phyloP scores from a whole-genome alignment of 1,140 invertebrate species.

The Diploscapter pachys region DNA sequence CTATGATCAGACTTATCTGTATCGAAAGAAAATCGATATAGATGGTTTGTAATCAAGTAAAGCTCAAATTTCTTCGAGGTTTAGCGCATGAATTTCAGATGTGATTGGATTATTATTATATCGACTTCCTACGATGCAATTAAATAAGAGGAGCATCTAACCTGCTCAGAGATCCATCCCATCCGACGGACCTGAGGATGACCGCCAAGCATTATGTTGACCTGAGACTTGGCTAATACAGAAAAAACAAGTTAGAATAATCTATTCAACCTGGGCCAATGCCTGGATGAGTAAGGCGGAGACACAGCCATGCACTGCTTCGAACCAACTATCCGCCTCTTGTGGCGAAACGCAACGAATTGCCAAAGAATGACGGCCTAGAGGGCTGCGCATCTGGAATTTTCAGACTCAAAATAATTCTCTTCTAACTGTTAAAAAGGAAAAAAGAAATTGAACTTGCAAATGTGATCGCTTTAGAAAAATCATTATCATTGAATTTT shows the following conservation, averaged over 20 bases:
- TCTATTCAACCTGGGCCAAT: constrained; percentile 53
- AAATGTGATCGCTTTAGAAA: too few species aligned
- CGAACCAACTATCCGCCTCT: constrained; percentile 76
- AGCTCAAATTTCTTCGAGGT: too few species aligned
- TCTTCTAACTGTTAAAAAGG: constrained; percentile 4
- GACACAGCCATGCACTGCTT: constrained; percentile 80
- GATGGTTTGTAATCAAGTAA: too few species aligned
- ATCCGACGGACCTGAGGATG: constrained; percentile 79
- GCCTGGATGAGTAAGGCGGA: constrained; percentile 66
- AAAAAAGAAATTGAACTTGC: too few species aligned
- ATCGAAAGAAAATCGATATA: too few species aligned
- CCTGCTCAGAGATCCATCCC: constrained; percentile 78
- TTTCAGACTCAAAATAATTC: constrained; percentile 18
- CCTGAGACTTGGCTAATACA: constrained; percentile 44
- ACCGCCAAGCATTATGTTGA: constrained; percentile 67
- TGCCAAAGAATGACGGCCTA: constrained; percentile 48
- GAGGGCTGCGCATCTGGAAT: constrained; percentile 56
- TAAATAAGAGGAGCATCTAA: constrained; percentile 5
- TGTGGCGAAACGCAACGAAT: constrained; percentile 44
- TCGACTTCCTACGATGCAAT: too few species aligned
- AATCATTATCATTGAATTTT: too few species aligned
- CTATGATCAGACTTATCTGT: too few species aligned
- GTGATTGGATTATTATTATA: too few species aligned
- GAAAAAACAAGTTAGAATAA: too few species aligned
- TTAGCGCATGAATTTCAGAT: too few species aligned